Conservation (phyloP, 2,113 vertebrate species). For the Cathartes aura region DNA sequence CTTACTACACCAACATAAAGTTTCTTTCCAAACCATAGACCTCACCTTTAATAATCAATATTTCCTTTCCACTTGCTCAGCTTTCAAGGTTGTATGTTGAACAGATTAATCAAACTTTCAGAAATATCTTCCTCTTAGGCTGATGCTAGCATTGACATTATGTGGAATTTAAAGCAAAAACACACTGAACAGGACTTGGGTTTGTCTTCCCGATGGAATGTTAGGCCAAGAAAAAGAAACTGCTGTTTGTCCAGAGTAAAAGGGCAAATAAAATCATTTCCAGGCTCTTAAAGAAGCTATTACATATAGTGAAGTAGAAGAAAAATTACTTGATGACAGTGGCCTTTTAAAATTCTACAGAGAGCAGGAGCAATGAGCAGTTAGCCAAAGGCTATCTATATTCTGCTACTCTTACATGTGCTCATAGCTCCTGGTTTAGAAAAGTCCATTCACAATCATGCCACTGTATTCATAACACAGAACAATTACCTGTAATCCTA, state of each 20-base stretch:
- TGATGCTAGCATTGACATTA: constrained; percentile 6
- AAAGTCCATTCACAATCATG: background rate
- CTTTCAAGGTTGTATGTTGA: constrained; percentile 36
- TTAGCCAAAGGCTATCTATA: constrained; percentile 23
- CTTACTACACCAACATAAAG: background rate
- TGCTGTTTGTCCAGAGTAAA: constrained; percentile 48
- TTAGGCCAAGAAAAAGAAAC: constrained; percentile 64
- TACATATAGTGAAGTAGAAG: constrained; percentile 27
- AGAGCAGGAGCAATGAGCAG: background rate
- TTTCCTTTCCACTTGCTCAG: constrained; percentile 47
- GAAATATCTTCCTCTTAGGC: constrained; percentile 4
- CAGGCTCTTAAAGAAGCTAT: constrained; percentile 50
- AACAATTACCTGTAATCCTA: constrained; percentile 12
- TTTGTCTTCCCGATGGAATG: constrained; percentile 3
- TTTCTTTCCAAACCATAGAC: constrained; percentile 36
- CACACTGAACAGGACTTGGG: background rate
- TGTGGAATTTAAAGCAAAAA: constrained; percentile 38
- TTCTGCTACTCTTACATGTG: background rate
- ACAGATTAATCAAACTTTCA: constrained; percentile 46
- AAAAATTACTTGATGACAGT: constrained; percentile 63
- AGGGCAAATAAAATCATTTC: constrained; percentile 56
- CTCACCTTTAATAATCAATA: constrained; percentile 58
- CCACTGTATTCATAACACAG: background rate
- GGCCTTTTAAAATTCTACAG: constrained; percentile 15
- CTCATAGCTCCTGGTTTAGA: background rate